A percentile compares a stretch with the other conserved stretches of the same genome.
Conservation (phyloP, 2,797 vertebrate genomes). For the Sebastes minor region DNA sequence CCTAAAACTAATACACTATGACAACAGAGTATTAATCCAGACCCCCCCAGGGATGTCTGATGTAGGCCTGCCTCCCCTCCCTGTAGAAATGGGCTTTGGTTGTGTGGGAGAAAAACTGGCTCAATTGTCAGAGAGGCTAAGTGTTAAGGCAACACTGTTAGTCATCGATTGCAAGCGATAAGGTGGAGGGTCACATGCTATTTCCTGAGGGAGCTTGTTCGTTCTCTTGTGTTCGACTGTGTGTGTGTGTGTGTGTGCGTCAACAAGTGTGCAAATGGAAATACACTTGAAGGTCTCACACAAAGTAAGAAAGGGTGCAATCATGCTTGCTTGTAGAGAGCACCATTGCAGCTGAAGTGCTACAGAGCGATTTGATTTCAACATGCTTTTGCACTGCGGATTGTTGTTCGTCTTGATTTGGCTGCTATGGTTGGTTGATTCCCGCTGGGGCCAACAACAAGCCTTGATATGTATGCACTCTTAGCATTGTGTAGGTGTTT, state of each 20-base stretch:
- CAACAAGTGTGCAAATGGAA: constrained; percentile 5
- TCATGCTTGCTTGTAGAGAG: constrained; percentile 21
- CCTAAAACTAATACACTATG: constrained; percentile 15
- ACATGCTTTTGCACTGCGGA: constrained; percentile 13
- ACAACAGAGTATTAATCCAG: constrained; percentile 23
- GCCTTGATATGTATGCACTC: constrained; percentile 19
- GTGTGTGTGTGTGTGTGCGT: not conserved
- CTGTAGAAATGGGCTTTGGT: constrained; percentile 11
- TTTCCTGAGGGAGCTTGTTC: constrained; percentile 22
- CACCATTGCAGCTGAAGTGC: constrained; percentile 3
- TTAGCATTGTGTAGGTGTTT: constrained; percentile 5
- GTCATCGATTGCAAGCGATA: constrained; percentile 47
- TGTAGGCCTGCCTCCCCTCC: not conserved
- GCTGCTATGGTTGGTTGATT: constrained; percentile 23
- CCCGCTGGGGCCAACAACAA: constrained; percentile 18
- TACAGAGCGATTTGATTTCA: constrained; percentile 31
- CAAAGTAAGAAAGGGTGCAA: constrained; percentile 26
- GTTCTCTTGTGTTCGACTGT: constrained; percentile 2
- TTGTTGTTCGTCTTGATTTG: constrained; percentile 51
- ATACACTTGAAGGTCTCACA: constrained; percentile 13
- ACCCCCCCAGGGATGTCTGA: constrained; percentile 20
- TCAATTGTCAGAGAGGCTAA: constrained; percentile 40
- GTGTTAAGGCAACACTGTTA: constrained; percentile 41
- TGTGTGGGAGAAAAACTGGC: constrained; percentile 39
- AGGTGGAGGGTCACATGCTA: constrained; percentile 38